Percentiles rank a stretch among this genome's conserved stretches.
phyloP scores from a whole-genome alignment of 2,888 invertebrate species.

The Lepidochrysops patricia region DNA sequence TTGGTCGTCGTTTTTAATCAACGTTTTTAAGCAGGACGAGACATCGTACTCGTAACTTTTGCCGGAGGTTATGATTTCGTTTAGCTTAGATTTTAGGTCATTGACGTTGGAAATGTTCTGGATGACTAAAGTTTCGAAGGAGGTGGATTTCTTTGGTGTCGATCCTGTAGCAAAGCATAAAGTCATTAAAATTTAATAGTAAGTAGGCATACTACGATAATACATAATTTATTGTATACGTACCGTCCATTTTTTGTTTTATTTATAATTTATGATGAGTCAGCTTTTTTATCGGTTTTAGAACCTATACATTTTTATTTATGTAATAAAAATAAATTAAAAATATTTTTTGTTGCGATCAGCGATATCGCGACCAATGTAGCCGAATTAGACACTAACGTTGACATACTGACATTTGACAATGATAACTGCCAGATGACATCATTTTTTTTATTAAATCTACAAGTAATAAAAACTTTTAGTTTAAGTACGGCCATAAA shows the following conservation, averaged over 20 bases:
- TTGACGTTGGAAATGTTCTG: conserved; percentile 52
- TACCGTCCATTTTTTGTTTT: conserved; percentile 34
- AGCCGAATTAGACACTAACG: neutral
- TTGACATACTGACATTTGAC: neutral
- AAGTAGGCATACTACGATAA: neutral
- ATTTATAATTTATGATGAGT: neutral
- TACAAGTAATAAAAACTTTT: too few relatives aligned
- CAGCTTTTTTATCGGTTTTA: neutral
- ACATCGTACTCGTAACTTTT: conserved; percentile 64
- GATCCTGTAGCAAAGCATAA: conserved; percentile 32
- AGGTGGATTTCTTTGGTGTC: conserved; percentile 53
- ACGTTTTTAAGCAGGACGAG: conserved; percentile 51
- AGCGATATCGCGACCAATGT: neutral
- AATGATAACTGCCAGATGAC: neutral
- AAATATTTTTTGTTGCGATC: neutral
- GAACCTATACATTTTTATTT: neutral
- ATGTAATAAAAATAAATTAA: neutral
- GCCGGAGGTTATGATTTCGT: conserved; percentile 56
- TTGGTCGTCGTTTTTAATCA: conserved; percentile 57
- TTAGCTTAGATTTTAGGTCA: conserved; percentile 61
- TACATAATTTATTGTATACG: neutral
- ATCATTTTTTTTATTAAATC: too few relatives aligned
- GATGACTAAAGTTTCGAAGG: conserved; percentile 54
- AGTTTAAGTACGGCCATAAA: too few relatives aligned
- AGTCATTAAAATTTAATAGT: conserved; percentile 22